phyloP scores from a whole-genome alignment of 2,888 invertebrate species.

The Ectemnius lituratus region DNA sequence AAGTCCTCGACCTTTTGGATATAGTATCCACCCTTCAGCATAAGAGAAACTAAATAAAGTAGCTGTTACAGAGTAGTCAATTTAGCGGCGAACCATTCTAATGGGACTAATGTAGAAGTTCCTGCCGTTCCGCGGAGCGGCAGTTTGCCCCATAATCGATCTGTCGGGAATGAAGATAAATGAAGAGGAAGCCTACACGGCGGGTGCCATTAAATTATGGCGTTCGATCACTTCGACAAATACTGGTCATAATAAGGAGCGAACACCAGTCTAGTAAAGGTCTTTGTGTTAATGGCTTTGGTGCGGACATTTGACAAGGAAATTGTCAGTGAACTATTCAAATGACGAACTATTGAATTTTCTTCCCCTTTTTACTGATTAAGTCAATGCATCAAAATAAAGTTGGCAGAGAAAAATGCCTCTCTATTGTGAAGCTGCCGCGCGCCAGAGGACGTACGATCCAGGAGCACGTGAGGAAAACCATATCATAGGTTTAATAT shows the following conservation, averaged over 20 bases:
- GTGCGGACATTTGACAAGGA: background rate
- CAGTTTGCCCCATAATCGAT: conserved; percentile 15
- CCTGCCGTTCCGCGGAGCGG: conserved; percentile 16
- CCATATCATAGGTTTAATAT: conserved; percentile 20
- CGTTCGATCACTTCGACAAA: conserved; percentile 1
- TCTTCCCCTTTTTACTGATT: background rate
- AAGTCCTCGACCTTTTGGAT: too few species aligned
- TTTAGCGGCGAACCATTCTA: conserved; percentile 9
- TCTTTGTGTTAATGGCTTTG: background rate
- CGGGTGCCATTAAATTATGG: conserved; percentile 5
- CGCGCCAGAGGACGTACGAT: conserved; percentile 2
- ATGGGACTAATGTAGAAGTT: conserved; percentile 25
- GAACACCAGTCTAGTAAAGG: background rate
- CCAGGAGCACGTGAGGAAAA: background rate
- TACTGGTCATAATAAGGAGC: background rate
- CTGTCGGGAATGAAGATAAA: conserved; percentile 24
- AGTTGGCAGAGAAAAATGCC: background rate
- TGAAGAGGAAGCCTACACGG: conserved; percentile 4
- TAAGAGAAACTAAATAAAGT: too few species aligned
- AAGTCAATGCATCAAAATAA: background rate
- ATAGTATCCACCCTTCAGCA: too few species aligned
- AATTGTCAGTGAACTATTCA: background rate
- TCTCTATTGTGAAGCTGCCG: background rate
- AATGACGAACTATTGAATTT: background rate
- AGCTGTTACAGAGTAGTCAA: too few species aligned